A percentile compares a stretch with the other conserved stretches of the same genome.
Evolutionary conservation across 2,888 invertebrate species (phyloP).

Genomic region (Girardia tigrina): DNA sequence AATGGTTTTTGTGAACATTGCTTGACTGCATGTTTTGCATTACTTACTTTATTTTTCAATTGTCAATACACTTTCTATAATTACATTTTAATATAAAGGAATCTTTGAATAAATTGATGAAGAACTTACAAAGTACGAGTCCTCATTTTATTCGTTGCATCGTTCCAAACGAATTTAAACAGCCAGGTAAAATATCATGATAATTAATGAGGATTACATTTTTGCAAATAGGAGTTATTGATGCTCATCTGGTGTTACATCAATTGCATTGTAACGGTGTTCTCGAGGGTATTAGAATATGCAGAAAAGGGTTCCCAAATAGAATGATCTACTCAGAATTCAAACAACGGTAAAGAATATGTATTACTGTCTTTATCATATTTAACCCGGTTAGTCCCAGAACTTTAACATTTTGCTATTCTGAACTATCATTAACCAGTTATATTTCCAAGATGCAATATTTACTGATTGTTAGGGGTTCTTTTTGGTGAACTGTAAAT

Average conservation of each 20-base stretch:
- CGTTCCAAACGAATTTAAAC: slow-evolving; percentile 70
- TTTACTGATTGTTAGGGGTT: too few relatives aligned
- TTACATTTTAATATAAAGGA: slow-evolving; percentile 41
- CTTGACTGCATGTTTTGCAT: too few relatives aligned
- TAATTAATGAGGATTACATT: background rate
- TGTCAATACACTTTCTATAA: too few relatives aligned
- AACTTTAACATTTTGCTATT: too few relatives aligned
- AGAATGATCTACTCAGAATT: slow-evolving; percentile 99
- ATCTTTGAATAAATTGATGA: slow-evolving; percentile 82
- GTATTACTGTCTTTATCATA: too few relatives aligned
- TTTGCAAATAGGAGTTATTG: slow-evolving; percentile 67
- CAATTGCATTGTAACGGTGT: slow-evolving; percentile 99
- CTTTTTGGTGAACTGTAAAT: too few relatives aligned
- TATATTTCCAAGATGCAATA: too few relatives aligned
- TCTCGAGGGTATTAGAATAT: slow-evolving; percentile 99
- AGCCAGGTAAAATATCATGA: slow-evolving; percentile 40
- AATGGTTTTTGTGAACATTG: too few relatives aligned
- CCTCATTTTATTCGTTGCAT: slow-evolving; percentile 99
- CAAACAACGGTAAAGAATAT: slow-evolving; percentile 66
- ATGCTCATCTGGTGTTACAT: slow-evolving; percentile 95
- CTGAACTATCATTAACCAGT: too few relatives aligned
- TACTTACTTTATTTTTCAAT: too few relatives aligned
- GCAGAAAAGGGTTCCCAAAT: slow-evolving; percentile 98
- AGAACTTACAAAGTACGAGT: slow-evolving; percentile 80
- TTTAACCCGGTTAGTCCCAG: too few relatives aligned